Conservation (phyloP, 1,140 invertebrate genomes). For the Pseudomyrmex cubaensis region DNA sequence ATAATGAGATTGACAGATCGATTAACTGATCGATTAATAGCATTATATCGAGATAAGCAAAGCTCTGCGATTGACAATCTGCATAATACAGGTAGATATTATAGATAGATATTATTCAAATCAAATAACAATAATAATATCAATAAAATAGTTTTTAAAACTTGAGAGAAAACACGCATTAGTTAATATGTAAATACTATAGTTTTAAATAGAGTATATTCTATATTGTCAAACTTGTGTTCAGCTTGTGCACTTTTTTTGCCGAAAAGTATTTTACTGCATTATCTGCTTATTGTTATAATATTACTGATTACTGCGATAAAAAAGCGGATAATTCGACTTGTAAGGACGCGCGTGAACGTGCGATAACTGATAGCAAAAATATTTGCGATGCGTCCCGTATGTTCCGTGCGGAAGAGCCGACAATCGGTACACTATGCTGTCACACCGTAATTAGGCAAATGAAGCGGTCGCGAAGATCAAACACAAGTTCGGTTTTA, state of each 20-base stretch:
- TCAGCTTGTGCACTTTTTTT: too few species aligned
- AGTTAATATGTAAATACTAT: too few species aligned
- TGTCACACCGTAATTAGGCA: slow-evolving; percentile 50
- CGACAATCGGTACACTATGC: slow-evolving; percentile 46
- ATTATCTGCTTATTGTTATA: too few species aligned
- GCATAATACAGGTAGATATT: not conserved
- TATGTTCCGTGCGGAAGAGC: slow-evolving; percentile 23
- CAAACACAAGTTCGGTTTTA: slow-evolving; percentile 29
- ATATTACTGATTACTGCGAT: too few species aligned
- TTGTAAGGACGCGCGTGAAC: not conserved
- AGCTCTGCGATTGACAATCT: not conserved
- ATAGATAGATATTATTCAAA: not conserved
- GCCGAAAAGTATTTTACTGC: too few species aligned
- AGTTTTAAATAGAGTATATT: too few species aligned
- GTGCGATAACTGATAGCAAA: slow-evolving; percentile 30
- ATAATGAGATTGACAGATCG: slow-evolving; percentile 1
- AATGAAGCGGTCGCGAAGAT: slow-evolving; percentile 42
- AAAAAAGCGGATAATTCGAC: slow-evolving; percentile 11
- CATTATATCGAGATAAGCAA: not conserved
- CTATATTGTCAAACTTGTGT: too few species aligned
- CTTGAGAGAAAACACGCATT: too few species aligned
- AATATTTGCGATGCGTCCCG: slow-evolving; percentile 39
- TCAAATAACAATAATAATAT: too few species aligned
- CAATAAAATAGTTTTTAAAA: too few species aligned
- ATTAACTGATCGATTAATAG: slow-evolving; percentile 42